Evolutionary conservation across 1,140 invertebrate genomes (phyloP).

Genomic region (Zaprionus camerounensis): DNA sequence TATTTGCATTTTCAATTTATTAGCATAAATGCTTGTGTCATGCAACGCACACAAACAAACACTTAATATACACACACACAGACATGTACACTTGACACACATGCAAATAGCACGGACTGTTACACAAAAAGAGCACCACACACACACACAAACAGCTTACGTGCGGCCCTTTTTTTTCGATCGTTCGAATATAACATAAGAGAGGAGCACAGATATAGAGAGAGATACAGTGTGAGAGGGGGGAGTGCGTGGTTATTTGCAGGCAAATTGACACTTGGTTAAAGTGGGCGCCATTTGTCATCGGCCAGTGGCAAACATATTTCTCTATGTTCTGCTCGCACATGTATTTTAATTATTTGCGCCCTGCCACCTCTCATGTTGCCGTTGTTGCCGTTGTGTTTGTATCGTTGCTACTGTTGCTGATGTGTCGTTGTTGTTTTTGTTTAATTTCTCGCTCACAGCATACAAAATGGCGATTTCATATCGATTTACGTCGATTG

Average conservation of each 20-base stretch:
- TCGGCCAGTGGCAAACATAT: slow-evolving; percentile 66
- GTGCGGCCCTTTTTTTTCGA: background rate
- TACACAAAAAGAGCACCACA: slow-evolving; percentile 23
- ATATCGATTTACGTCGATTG: slow-evolving; percentile 84
- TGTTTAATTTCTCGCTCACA: slow-evolving; percentile 45
- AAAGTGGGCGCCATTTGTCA: slow-evolving; percentile 77
- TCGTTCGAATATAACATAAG: slow-evolving; percentile 24
- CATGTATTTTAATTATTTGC: slow-evolving; percentile 76
- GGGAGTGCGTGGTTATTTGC: slow-evolving; percentile 11
- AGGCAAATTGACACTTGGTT: slow-evolving; percentile 75
- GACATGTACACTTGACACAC: slow-evolving; percentile 72
- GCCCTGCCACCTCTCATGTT: slow-evolving; percentile 6
- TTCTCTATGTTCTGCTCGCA: slow-evolving; percentile 44
- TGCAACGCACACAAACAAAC: slow-evolving; percentile 56
- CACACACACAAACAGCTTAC: slow-evolving; percentile 3
- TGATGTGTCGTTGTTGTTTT: slow-evolving; percentile 39
- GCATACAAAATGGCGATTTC: slow-evolving; percentile 84
- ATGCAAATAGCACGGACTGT: slow-evolving; percentile 59
- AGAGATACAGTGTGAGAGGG: background rate
- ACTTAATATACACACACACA: slow-evolving; percentile 55
- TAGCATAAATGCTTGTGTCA: slow-evolving; percentile 78
- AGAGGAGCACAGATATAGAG: slow-evolving; percentile 33
- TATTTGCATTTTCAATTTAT: slow-evolving; percentile 83
- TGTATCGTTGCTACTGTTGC: background rate
- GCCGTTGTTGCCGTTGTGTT: slow-evolving; percentile 9